Percentiles rank a stretch among this genome's conserved stretches.
Conservation (phyloP, 2,113 vertebrate genomes). For the Eidolon helvum region DNA sequence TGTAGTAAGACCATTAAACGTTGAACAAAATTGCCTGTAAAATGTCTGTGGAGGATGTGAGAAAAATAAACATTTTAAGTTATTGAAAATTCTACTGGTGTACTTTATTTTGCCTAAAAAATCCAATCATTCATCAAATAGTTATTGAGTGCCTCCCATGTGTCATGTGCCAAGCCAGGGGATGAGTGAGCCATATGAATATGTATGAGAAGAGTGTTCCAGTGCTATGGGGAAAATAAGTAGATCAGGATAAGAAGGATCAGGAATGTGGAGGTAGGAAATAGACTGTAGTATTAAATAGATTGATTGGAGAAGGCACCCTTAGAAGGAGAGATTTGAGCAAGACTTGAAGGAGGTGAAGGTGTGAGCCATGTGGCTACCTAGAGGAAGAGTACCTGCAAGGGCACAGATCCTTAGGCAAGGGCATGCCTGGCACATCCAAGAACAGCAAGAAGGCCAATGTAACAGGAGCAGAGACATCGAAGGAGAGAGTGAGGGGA, state of each 20-base stretch:
- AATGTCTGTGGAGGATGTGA: neutral
- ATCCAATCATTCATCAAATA: neutral
- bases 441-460: neutral
- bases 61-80: constrained; percentile 11
- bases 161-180: neutral
- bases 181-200: neutral
- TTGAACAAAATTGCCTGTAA: neutral
- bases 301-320: neutral
- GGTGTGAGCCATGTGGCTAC: neutral
- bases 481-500: neutral
- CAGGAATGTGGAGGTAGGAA: neutral
- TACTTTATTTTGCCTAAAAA: neutral
- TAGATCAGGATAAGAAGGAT: neutral
- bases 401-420: neutral
- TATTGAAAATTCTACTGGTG: neutral
- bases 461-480: neutral
- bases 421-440: neutral
- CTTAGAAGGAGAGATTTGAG: neutral
- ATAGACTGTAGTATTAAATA: neutral
- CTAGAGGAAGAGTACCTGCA: neutral
- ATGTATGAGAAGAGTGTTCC: neutral
- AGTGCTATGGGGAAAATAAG: neutral
- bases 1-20: neutral
- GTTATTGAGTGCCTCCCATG: neutral
- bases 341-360: neutral